Evolutionary conservation across 1,140 invertebrate species (phyloP).

Genomic region (Carcinoscorpius rotundicauda): DNA sequence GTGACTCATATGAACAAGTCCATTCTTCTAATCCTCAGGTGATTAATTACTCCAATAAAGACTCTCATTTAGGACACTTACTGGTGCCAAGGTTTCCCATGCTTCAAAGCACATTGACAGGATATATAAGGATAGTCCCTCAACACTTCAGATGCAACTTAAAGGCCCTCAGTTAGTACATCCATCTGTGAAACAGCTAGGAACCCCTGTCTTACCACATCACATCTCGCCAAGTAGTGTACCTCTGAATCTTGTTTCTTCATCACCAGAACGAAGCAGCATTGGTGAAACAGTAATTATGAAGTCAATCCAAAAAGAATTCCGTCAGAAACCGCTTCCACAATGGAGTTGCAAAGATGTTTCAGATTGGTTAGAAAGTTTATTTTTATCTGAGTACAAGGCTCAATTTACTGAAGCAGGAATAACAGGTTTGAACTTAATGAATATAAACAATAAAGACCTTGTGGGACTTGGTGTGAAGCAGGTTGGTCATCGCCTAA

Average conservation of each 20-base stretch:
- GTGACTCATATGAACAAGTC: too few species aligned
- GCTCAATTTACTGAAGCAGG: slow-evolving; percentile 33
- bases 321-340: slow-evolving; percentile 31
- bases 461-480: slow-evolving; percentile 41
- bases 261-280: slow-evolving; percentile 6
- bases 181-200: slow-evolving; percentile 1
- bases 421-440: slow-evolving; percentile 37
- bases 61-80: too few species aligned
- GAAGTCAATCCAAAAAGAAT: slow-evolving; percentile 24
- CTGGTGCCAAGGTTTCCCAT: too few species aligned
- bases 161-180: slow-evolving; percentile 19
- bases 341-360: slow-evolving; percentile 40
- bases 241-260: background rate
- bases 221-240: slow-evolving; percentile 8
- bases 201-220: background rate
- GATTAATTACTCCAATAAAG: too few species aligned
- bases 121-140: too few species aligned
- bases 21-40: too few species aligned
- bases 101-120: too few species aligned
- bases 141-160: slow-evolving; percentile 26
- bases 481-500: slow-evolving; percentile 40
- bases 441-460: slow-evolving; percentile 38
- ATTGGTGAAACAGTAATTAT: slow-evolving; percentile 11
- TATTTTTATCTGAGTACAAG: slow-evolving; percentile 42
- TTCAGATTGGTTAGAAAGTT: slow-evolving; percentile 39